Evolutionary conservation across 2,888 invertebrate species (phyloP).

Genomic region (Ellobium chinense): DNA sequence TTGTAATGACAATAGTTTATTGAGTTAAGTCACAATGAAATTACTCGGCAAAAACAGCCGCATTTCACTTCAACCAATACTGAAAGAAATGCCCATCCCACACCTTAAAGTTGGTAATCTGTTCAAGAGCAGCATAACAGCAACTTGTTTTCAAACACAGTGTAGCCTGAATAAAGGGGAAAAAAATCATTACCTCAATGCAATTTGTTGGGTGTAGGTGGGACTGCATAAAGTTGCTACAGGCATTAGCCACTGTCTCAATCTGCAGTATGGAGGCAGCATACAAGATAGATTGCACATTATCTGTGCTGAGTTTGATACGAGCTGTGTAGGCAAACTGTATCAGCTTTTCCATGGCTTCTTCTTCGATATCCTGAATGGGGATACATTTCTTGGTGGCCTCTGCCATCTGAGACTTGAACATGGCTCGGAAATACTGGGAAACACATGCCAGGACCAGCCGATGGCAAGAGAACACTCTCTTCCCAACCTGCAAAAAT

Average conservation of each 20-base stretch:
- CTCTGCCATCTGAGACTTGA: slow-evolving; percentile 79
- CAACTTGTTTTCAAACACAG: too few species aligned
- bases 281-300: slow-evolving; percentile 80
- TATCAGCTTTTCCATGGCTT: slow-evolving; percentile 75
- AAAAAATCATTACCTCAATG: slow-evolving; percentile 76
- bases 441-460: slow-evolving; percentile 79
- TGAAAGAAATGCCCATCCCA: too few species aligned
- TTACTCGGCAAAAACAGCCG: too few species aligned
- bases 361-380: slow-evolving; percentile 77
- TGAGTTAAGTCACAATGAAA: too few species aligned
- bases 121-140: too few species aligned
- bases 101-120: too few species aligned
- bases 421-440: slow-evolving; percentile 80
- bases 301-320: slow-evolving; percentile 77
- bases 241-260: slow-evolving; percentile 79
- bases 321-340: slow-evolving; percentile 80
- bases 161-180: too few species aligned
- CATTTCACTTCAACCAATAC: too few species aligned
- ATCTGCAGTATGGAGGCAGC: slow-evolving; percentile 80
- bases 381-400: slow-evolving; percentile 68
- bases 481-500: slow-evolving; percentile 58
- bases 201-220: slow-evolving; percentile 79
- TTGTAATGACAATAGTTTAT: too few species aligned
- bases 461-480: slow-evolving; percentile 77
- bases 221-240: slow-evolving; percentile 79